phyloP scores from a whole-genome alignment of 2,888 invertebrate species.

The Sinhomidia bicolor region DNA sequence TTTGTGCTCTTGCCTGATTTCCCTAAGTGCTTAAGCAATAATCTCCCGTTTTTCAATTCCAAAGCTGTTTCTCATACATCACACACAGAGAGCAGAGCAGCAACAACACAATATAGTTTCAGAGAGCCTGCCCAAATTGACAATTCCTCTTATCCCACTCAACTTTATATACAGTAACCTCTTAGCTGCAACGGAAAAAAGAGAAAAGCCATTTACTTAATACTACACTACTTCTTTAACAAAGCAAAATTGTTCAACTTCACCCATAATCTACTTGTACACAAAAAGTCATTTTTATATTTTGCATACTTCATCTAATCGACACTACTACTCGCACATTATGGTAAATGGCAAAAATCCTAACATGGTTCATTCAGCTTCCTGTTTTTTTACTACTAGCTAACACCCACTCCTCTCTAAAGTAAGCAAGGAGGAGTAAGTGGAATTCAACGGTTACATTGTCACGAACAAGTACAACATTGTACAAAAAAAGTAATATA shows the following conservation, averaged over 20 bases:
- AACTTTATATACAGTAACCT: background rate
- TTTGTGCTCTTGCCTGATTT: slow-evolving; percentile 33
- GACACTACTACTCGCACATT: background rate
- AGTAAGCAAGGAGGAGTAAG: slow-evolving; percentile 13
- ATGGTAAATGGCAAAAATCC: slow-evolving; percentile 1
- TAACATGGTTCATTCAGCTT: background rate
- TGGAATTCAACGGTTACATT: slow-evolving; percentile 10
- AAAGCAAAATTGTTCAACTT: slow-evolving; percentile 1
- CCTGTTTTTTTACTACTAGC: background rate
- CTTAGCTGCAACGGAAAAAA: background rate
- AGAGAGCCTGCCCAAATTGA: background rate
- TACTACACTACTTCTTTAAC: background rate
- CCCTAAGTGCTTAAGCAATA: slow-evolving; percentile 37
- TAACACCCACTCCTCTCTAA: background rate
- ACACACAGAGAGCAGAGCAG: background rate
- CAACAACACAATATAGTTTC: background rate
- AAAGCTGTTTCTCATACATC: slow-evolving; percentile 3
- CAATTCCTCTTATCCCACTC: slow-evolving; percentile 8
- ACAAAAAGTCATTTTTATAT: slow-evolving; percentile 38
- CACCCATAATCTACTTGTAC: slow-evolving; percentile 25
- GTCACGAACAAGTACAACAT: background rate
- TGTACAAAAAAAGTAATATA: background rate
- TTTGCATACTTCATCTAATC: slow-evolving; percentile 16
- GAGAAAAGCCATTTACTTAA: slow-evolving; percentile 32
- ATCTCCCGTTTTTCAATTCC: slow-evolving; percentile 35